Evolutionary conservation across 92 coral and sea anemone species (phyloP).

Genomic region (Micromussa lordhowensis): DNA sequence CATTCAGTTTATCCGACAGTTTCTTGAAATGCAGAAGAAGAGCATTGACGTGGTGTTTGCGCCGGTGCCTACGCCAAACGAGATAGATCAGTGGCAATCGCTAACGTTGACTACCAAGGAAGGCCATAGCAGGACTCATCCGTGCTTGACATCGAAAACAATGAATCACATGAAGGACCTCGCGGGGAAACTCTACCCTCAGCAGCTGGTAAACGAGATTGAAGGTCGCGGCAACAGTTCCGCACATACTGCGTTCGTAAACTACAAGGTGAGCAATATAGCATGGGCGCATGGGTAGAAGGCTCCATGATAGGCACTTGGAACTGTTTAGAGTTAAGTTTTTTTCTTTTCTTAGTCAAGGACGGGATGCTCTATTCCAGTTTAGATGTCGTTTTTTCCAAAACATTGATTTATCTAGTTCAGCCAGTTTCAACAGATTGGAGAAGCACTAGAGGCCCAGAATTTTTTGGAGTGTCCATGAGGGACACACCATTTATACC

Average conservation of each 20-base stretch:
- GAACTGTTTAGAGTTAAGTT: neutral
- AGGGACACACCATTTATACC: no score
- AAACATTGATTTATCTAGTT: no score
- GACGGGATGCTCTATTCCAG: neutral
- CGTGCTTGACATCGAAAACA: slow-evolving; percentile 14
- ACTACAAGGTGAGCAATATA: slow-evolving; percentile 46
- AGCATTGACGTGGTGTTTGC: slow-evolving; percentile 63
- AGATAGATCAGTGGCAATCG: slow-evolving; percentile 15
- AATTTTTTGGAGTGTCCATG: no score
- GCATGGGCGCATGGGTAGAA: neutral
- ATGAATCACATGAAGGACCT: slow-evolving; percentile 42
- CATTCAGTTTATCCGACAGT: slow-evolving; percentile 63
- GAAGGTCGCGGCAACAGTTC: neutral
- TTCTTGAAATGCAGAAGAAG: slow-evolving; percentile 82
- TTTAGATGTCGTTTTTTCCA: no score
- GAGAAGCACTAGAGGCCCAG: no score
- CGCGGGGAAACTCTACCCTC: slow-evolving; percentile 48
- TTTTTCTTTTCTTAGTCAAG: neutral
- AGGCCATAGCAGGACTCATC: neutral
- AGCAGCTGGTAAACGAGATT: neutral
- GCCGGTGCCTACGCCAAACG: slow-evolving; percentile 62
- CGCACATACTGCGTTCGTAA: neutral
- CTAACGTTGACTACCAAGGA: no score
- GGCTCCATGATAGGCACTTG: neutral
- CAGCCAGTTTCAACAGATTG: no score